These are phyloP conservation scores for Tenualosa ilisha DNA, from an alignment of 2,797 vertebrate species.

Conservation along the genomic window DNA sequence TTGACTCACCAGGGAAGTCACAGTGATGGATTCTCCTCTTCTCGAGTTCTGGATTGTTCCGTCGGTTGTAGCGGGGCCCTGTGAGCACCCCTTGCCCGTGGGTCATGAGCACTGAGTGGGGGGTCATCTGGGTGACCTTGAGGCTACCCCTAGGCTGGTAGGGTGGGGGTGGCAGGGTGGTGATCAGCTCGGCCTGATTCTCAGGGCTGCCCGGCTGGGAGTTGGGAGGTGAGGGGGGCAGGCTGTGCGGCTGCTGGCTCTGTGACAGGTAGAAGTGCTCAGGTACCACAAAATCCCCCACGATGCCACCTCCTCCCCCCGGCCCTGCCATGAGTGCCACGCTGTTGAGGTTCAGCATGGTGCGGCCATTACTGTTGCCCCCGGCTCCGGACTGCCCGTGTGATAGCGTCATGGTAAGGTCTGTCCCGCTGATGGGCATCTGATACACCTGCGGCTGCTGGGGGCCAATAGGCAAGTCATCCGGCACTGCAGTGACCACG, in stretches of 20 bases:
- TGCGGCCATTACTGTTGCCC: slow-evolving; percentile 62
- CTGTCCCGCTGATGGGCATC: slow-evolving; percentile 73
- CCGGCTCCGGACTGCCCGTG: slow-evolving; percentile 63
- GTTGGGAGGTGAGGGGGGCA: slow-evolving; percentile 89
- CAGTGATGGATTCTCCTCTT: slow-evolving; percentile 92
- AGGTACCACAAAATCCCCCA: slow-evolving; percentile 74
- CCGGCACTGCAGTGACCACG: slow-evolving; percentile 48
- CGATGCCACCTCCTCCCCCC: slow-evolving; percentile 53
- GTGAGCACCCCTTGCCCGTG: slow-evolving; percentile 82
- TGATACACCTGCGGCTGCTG: slow-evolving; percentile 83
- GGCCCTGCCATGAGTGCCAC: slow-evolving; percentile 65
- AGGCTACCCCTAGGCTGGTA: slow-evolving; percentile 77
- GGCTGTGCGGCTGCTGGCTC: slow-evolving; percentile 76
- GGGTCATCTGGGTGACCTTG: slow-evolving; percentile 76
- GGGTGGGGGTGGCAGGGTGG: slow-evolving; percentile 71
- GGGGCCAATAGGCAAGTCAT: slow-evolving; percentile 73
- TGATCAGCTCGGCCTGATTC: slow-evolving; percentile 80
- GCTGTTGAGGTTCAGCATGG: slow-evolving; percentile 78
- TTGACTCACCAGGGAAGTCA: slow-evolving; percentile 74
- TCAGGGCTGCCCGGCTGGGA: slow-evolving; percentile 90
- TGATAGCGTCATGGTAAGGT: slow-evolving; percentile 75
- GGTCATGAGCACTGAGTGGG: slow-evolving; percentile 73
- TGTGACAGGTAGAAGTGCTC: slow-evolving; percentile 69
- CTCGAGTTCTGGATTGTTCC: slow-evolving; percentile 91
- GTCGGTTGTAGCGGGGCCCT: slow-evolving; percentile 87